Evolutionary conservation across 2,888 invertebrate species (phyloP).

Genomic region (Lasioglossum malachurum): DNA sequence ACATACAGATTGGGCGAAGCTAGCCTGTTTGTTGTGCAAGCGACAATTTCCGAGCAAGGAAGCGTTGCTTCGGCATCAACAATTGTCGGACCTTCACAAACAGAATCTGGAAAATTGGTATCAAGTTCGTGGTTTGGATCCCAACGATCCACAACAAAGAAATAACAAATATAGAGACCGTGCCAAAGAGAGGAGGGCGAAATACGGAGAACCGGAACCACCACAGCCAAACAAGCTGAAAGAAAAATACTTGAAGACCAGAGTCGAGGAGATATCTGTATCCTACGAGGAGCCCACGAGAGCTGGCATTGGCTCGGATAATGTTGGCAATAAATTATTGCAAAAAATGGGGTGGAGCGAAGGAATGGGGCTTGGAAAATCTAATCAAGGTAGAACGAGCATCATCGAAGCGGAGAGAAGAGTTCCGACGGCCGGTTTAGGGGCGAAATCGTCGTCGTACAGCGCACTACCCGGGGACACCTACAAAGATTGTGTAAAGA

Average conservation of each 20-base stretch:
- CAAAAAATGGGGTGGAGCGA: constrained; percentile 99
- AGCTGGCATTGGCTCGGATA: constrained; percentile 92
- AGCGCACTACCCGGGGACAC: constrained; percentile 93
- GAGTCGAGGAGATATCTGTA: constrained; percentile 84
- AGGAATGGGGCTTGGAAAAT: constrained; percentile 97
- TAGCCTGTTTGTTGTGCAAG: constrained; percentile 98
- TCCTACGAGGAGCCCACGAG: constrained; percentile 87
- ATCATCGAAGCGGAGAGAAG: constrained; percentile 91
- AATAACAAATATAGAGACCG: constrained; percentile 93
- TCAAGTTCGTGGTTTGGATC: constrained; percentile 84
- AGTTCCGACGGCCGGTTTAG: constrained; percentile 93
- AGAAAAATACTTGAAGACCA: constrained; percentile 89
- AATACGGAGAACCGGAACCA: constrained; percentile 95
- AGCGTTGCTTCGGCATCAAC: constrained; percentile 95
- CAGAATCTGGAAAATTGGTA: constrained; percentile 90
- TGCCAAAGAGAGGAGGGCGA: constrained; percentile 97
- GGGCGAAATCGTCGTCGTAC: constrained; percentile 92
- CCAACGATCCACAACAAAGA: constrained; percentile 84
- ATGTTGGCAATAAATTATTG: constrained; percentile 97
- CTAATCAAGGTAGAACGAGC: constrained; percentile 96
- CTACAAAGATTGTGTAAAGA: constrained; percentile 95
- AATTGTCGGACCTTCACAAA: constrained; percentile 97
- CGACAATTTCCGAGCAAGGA: constrained; percentile 96
- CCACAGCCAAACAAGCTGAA: constrained; percentile 91
- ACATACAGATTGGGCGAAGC: constrained; percentile 92